phyloP scores from a whole-genome alignment of 35 echinoderm and acorn worm genomes.

The Diadema setosum region DNA sequence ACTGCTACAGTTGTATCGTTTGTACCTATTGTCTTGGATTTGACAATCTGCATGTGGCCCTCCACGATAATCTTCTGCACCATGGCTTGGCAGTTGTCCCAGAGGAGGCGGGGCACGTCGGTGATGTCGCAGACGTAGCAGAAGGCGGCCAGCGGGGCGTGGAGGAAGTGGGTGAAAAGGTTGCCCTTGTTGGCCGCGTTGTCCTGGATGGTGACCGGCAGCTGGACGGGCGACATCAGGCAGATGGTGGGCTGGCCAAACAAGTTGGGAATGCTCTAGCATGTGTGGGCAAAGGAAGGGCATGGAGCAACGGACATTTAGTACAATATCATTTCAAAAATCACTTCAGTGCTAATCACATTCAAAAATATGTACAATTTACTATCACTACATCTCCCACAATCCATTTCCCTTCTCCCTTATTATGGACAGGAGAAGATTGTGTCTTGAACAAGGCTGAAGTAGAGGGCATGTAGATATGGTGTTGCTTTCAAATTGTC shows the following conservation, averaged over 20 bases:
- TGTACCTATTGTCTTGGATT: slow-evolving; percentile 82
- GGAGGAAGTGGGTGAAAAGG: slow-evolving; percentile 92
- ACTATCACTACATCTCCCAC: too few relatives aligned
- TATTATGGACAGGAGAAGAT: too few relatives aligned
- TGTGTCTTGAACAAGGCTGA: too few relatives aligned
- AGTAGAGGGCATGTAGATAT: too few relatives aligned
- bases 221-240: slow-evolving; percentile 79
- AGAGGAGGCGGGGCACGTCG: slow-evolving; percentile 68
- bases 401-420: not conserved
- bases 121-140: slow-evolving; percentile 80
- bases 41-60: slow-evolving; percentile 45
- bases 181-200: slow-evolving; percentile 77
- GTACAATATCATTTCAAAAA: too few relatives aligned
- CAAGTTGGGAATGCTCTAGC: slow-evolving; percentile 90
- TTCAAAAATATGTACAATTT: too few relatives aligned
- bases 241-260: slow-evolving; percentile 94
- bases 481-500: too few relatives aligned
- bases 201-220: slow-evolving; percentile 73
- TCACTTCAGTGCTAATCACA: too few relatives aligned
- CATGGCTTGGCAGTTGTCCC: slow-evolving; percentile 86
- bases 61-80: slow-evolving; percentile 81
- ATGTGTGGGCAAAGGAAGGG: not conserved
- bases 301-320: too few relatives aligned
- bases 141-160: slow-evolving; percentile 81
- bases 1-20: too few relatives aligned